phyloP scores from a whole-genome alignment of 1,140 invertebrate genomes.

The Sarcophaga peregrina region DNA sequence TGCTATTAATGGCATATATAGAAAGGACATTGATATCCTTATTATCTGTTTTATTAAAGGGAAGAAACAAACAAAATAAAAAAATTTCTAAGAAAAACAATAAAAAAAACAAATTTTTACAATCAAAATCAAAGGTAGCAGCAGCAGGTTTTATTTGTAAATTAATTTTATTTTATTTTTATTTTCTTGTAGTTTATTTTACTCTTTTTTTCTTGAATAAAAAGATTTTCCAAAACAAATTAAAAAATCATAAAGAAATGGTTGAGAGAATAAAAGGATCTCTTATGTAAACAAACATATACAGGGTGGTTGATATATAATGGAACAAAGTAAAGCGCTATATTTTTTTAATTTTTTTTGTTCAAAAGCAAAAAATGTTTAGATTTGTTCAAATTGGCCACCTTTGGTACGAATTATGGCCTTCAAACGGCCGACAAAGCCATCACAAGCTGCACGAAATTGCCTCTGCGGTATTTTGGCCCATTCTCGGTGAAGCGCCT shows the following conservation, averaged over 20 bases:
- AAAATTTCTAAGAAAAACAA: conserved; percentile 4
- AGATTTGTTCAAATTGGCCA: too few species aligned
- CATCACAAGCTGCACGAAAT: too few species aligned
- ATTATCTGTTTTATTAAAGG: conserved; percentile 2
- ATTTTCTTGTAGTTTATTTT: not conserved
- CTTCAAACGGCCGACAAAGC: too few species aligned
- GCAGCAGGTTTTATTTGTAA: conserved; percentile 19
- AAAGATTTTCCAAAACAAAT: conserved; percentile 10
- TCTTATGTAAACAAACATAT: not conserved
- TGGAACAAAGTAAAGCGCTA: not conserved
- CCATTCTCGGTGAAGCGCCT: too few species aligned
- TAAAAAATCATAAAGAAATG: not conserved
- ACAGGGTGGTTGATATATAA: too few species aligned
- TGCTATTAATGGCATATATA: not conserved
- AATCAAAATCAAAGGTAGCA: not conserved
- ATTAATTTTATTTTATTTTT: too few species aligned
- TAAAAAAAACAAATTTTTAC: conserved; percentile 6
- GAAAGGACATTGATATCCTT: conserved; percentile 18
- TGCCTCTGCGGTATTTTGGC: too few species aligned
- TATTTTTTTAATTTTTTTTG: not conserved
- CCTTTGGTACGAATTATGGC: too few species aligned
- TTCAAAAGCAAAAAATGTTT: too few species aligned
- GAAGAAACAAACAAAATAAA: too few species aligned
- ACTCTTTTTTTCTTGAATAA: conserved; percentile 4
- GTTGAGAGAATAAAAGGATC: not conserved